Conservation (phyloP, 1,140 invertebrate genomes). For the Sitobion miscanthi region DNA sequence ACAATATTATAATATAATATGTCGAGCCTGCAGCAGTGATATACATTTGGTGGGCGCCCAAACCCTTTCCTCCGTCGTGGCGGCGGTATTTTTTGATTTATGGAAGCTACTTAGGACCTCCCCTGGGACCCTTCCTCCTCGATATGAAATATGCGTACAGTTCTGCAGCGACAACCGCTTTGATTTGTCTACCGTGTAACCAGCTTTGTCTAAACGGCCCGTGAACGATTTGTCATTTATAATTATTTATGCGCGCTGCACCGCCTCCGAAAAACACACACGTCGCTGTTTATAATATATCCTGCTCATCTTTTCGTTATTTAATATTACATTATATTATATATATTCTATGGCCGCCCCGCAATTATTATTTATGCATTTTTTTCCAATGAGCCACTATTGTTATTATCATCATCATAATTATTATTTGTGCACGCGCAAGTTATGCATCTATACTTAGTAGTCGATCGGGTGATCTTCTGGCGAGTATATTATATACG, state of each 20-base stretch:
- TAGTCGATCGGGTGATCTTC: background rate
- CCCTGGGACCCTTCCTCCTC: background rate
- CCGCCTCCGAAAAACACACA: background rate
- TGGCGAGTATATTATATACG: background rate
- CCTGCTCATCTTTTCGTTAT: background rate
- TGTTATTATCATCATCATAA: background rate
- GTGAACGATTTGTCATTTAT: conserved; percentile 55
- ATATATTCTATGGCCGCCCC: background rate
- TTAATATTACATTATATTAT: too few relatives aligned
- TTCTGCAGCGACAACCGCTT: conserved; percentile 26
- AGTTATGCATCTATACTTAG: background rate
- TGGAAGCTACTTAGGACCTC: conserved; percentile 32
- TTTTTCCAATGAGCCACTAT: background rate
- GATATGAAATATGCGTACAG: conserved; percentile 17
- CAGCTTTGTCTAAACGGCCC: conserved; percentile 49
- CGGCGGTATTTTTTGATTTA: conserved; percentile 49
- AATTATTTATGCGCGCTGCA: conserved; percentile 20
- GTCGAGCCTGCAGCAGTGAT: too few relatives aligned
- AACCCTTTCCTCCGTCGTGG: conserved; percentile 14
- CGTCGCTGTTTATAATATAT: background rate
- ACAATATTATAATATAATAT: background rate
- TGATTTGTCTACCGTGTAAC: conserved; percentile 53
- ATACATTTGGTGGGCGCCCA: conserved; percentile 27
- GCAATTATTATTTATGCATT: background rate
- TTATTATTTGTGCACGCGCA: background rate